These are phyloP conservation scores for Nasonia longicornis DNA, from an alignment of 1,140 invertebrate species.

Conservation along the genomic window DNA sequence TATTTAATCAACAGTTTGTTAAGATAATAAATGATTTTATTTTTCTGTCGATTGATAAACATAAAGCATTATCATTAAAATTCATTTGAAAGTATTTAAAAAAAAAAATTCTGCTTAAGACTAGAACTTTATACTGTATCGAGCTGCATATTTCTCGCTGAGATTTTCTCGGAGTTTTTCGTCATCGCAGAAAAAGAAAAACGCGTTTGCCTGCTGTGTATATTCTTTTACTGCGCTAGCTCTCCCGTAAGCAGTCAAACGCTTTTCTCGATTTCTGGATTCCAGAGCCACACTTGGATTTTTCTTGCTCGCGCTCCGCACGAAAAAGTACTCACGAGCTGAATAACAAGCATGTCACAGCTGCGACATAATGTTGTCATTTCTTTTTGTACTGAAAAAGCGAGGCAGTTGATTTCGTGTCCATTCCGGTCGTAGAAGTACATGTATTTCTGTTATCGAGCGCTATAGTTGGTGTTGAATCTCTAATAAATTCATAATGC, in stretches of 20 bases:
- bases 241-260: constrained; percentile 28
- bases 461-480: neutral
- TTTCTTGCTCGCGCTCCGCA: constrained; percentile 5
- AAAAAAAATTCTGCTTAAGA: too few species aligned
- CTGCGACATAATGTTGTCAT: constrained; percentile 35
- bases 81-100: too few species aligned
- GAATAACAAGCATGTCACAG: constrained; percentile 10
- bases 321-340: neutral
- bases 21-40: too few species aligned
- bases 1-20: too few species aligned
- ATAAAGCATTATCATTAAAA: too few species aligned
- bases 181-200: neutral
- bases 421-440: neutral
- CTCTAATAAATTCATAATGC: too few species aligned
- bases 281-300: constrained; percentile 25
- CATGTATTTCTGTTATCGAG: neutral
- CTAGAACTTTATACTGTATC: neutral
- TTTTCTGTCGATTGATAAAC: too few species aligned
- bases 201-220: neutral
- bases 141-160: neutral
- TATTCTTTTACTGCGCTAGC: constrained; percentile 19
- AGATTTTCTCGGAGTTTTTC: constrained; percentile 31
- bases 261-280: constrained; percentile 44
- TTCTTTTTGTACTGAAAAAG: constrained; percentile 16
- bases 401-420: neutral